Evolutionary conservation across 2,113 vertebrate genomes (phyloP).

Genomic region (Trematomus loennbergii): DNA sequence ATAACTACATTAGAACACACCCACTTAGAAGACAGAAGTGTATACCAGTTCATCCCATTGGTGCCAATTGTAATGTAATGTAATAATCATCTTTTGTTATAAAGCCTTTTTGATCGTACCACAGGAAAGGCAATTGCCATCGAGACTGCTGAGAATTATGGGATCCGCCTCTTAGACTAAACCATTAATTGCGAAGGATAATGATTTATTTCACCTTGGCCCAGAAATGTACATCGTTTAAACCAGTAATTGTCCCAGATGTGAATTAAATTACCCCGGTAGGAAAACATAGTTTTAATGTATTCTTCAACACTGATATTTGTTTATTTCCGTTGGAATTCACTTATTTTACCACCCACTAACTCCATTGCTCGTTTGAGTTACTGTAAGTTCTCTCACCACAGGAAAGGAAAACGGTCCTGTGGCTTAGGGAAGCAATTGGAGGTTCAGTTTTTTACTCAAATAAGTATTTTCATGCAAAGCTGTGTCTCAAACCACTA

Average conservation of each 20-base stretch:
- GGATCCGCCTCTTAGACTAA: slow-evolving; percentile 56
- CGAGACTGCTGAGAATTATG: slow-evolving; percentile 55
- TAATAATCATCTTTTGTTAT: no score
- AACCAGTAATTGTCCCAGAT: slow-evolving; percentile 53
- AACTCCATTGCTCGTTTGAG: not conserved
- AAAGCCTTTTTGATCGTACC: not conserved
- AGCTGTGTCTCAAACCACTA: not conserved
- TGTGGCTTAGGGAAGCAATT: not conserved
- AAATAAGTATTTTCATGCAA: not conserved
- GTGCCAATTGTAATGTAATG: no score
- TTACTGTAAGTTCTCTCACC: not conserved
- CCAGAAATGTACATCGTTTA: slow-evolving; percentile 70
- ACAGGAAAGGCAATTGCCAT: slow-evolving; percentile 61
- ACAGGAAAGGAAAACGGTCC: not conserved
- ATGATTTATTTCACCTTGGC: slow-evolving; percentile 81
- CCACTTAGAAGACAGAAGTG: no score
- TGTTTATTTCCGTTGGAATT: slow-evolving; percentile 19
- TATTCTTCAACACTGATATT: slow-evolving; percentile 22
- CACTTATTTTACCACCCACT: slow-evolving; percentile 14
- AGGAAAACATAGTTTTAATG: slow-evolving; percentile 28
- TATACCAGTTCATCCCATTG: no score
- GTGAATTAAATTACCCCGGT: slow-evolving; percentile 32
- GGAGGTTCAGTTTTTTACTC: not conserved
- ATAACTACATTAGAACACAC: no score
- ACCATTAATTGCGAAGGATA: slow-evolving; percentile 64